Evolutionary conservation across 2,888 invertebrate genomes (phyloP), one percentile per base, ranked within the genome.

Genomic region (Troides helena): DNA sequence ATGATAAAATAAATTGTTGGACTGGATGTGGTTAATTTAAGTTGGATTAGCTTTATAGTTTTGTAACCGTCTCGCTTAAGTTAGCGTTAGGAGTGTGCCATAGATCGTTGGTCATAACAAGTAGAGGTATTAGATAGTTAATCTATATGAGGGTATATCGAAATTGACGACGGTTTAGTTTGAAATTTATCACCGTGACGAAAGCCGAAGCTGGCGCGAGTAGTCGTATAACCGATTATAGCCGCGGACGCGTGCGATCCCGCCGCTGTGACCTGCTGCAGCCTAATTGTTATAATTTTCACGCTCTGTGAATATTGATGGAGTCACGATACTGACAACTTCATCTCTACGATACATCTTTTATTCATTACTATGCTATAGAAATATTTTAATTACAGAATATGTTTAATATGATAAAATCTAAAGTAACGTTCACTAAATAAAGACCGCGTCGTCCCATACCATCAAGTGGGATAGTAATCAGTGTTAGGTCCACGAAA

Each of bases 91-190:
- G 17, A 43, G 23, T 43, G 43, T 21, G 62, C 62, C 23, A 7
- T 14, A 43, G 18, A 17, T 43, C 21, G 17, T 8, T 39, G 10
- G 21, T 2, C 14, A 62, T 21, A 23, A 43, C 17, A 62, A 21
- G n/a, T 6, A n/a, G 17, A 18, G 17, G 12, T 25, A 25, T 30
- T 50, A 30, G 25, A 21, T 61, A 57, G 25, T 67, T 67, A 62
- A 62, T 43, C 18, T 60, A n/a, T 30, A 67, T 61, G 60, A 61
- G 36, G 36, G 18, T 18, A 36, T 56, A 57, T 62, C 18, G 56
- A 23, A 30, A 69, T 69, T 69, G 12, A 43, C 39, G 50, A n/a
- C 69, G 69, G 64, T 69, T 60, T 53, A 61, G 50, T 69, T 69
- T 61, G 30, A 46, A 60, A 60, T 65, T 61, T 65, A 69, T 69